Base-by-base conservation (phyloP, 1,140 invertebrate genomes). In the Achroia grisella region DNA sequence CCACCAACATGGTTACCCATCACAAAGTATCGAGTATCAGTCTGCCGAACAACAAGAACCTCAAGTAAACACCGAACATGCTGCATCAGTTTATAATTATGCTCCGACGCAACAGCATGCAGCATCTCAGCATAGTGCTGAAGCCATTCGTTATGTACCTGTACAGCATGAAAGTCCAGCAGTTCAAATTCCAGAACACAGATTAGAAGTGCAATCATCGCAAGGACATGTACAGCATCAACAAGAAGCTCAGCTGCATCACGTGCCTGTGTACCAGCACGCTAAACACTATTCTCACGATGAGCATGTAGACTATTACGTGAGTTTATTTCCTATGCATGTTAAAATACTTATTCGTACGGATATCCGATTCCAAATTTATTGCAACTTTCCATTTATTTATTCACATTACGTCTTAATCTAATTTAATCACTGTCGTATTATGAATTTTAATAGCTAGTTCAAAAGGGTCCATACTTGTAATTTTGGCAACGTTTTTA, bases 251-350 rank as follows among this genome's bases (percentile, higher is more conserved):
- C 31, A 30, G n/a, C 17, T 39, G 1, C 23, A 36, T 10, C 39
- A 29, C 31, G 33, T 35, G 6, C 44, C 37, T 2, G 57, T 52
- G 17, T 61, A 71, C 30, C 59, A 71, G n/a, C 57, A 75, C 39
- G 45, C 64, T 8, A 71, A 75, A 11, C 35, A 44, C 10, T 59
- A 56, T 13, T 39, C 52, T 39, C 65, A 82, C 39, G 80, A 84
- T 28, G 72, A 85, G 44, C 71, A 71, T 11, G 45, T 85, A 9
- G 80, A 85, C 56, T 85, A 81, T 77, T 85, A 82, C 56, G 80
- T 85, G 73, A 82, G 80, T 77, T 8, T 30, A 42, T 48, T 48
- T 48, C 30, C 23, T 39, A 49, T 48, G 41, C 48, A 42, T 59
- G 64, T 55, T 55, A 52, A 70, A 72, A 55, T 44, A 48, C 36